These are phyloP conservation scores for Hippocampus guttulatus DNA, from an alignment of 2,113 vertebrate species.

Conservation along the genomic window DNA sequence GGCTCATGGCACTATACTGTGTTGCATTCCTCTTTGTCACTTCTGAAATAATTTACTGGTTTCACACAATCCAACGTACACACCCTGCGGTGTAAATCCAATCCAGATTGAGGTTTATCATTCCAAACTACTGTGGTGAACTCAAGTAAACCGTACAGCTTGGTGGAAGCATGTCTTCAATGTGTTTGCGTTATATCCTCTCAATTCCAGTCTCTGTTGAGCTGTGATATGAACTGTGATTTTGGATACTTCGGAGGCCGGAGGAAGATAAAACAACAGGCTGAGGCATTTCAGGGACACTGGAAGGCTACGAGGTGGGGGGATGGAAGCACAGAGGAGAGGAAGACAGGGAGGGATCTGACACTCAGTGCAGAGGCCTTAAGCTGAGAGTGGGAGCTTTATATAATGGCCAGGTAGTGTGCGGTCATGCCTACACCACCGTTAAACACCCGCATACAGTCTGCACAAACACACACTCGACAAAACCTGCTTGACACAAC, in stretches of 20 bases:
- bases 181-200: slow-evolving; percentile 12
- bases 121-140: slow-evolving; percentile 14
- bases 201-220: slow-evolving; percentile 36
- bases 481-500: slow-evolving; percentile 50
- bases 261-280: slow-evolving; percentile 58
- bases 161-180: slow-evolving; percentile 7
- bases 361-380: slow-evolving; percentile 57
- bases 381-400: slow-evolving; percentile 66
- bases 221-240: slow-evolving; percentile 28
- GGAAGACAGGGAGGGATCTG: slow-evolving; percentile 56
- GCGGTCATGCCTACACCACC: slow-evolving; percentile 44
- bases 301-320: slow-evolving; percentile 58
- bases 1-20: neutral
- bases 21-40: neutral
- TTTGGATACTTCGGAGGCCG: slow-evolving; percentile 42
- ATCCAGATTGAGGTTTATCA: neutral
- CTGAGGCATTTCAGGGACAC: slow-evolving; percentile 58
- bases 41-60: neutral
- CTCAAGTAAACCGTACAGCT: slow-evolving; percentile 10
- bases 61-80: neutral
- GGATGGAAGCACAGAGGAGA: slow-evolving; percentile 56
- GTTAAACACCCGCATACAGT: slow-evolving; percentile 32
- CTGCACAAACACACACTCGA: slow-evolving; percentile 48
- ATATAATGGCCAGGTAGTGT: slow-evolving; percentile 72
- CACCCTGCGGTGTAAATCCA: neutral